phyloP scores from a whole-genome alignment of 2,888 invertebrate genomes.

The Spodoptera littoralis region DNA sequence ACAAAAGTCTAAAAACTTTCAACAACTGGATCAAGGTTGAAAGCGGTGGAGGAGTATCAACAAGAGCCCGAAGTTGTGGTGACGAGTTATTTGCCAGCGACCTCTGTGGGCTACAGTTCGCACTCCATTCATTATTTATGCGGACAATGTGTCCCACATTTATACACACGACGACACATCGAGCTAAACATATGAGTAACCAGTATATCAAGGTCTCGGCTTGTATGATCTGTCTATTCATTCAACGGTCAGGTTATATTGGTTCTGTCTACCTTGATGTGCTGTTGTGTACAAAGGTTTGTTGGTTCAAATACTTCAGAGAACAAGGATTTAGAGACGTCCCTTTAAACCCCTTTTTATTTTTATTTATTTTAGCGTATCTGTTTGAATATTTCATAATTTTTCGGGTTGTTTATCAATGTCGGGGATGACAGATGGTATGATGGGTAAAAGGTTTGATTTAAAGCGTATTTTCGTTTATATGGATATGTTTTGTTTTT shows the following conservation, averaged over 20 bases:
- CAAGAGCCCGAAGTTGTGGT: conserved; percentile 8
- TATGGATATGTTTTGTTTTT: too few relatives aligned
- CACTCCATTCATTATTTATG: conserved; percentile 40
- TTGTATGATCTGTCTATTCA: too few relatives aligned
- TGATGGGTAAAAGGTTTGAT: neutral
- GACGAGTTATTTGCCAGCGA: conserved; percentile 31
- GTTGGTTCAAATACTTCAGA: conserved; percentile 25
- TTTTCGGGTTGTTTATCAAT: conserved; percentile 1
- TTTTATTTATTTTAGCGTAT: conserved; percentile 24
- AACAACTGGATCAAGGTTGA: conserved; percentile 37
- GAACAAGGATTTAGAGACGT: conserved; percentile 11
- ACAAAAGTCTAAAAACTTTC: conserved; percentile 3
- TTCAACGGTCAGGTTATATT: too few relatives aligned
- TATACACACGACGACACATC: neutral
- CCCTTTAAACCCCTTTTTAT: conserved; percentile 19
- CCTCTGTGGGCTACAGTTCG: conserved; percentile 18
- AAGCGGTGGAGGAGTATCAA: conserved; percentile 22
- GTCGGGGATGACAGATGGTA: neutral
- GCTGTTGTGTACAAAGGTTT: conserved; percentile 10
- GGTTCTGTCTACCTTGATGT: too few relatives aligned
- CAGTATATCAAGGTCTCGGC: too few relatives aligned
- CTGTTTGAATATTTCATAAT: conserved; percentile 15
- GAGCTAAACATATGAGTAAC: too few relatives aligned
- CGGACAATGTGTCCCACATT: conserved; percentile 30
- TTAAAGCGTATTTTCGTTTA: too few relatives aligned